These are phyloP conservation scores for Gobius niger DNA, from an alignment of 2,113 vertebrate genomes.

Conservation along the genomic window DNA sequence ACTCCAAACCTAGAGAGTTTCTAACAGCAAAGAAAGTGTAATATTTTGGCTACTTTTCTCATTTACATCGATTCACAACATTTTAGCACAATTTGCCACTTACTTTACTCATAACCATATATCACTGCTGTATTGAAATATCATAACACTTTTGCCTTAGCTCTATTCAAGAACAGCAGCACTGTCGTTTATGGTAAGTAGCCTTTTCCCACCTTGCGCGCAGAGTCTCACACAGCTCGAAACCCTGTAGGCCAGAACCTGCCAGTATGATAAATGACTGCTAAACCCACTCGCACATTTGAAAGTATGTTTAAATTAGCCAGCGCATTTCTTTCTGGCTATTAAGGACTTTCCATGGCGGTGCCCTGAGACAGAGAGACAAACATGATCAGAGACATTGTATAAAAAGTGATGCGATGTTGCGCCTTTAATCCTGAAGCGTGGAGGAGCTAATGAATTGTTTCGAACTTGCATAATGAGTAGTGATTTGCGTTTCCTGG, in stretches of 20 bases:
- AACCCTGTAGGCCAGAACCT: conserved; percentile 39
- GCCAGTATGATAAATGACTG: conserved; percentile 50
- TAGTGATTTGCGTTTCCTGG: conserved; percentile 59
- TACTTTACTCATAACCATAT: no score
- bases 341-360: conserved; percentile 16
- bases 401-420: conserved; percentile 30
- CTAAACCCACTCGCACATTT: conserved; percentile 46
- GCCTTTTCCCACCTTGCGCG: conserved; percentile 48
- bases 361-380: neutral
- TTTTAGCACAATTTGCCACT: neutral
- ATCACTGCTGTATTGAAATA: no score
- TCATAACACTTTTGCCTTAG: neutral
- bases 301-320: conserved; percentile 46
- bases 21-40: no score
- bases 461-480: conserved; percentile 59
- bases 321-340: conserved; percentile 19
- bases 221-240: conserved; percentile 39
- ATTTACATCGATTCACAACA: neutral
- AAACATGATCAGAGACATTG: conserved; percentile 36
- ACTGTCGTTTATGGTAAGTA: conserved; percentile 63
- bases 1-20: no score
- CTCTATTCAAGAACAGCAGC: neutral
- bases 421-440: conserved; percentile 39
- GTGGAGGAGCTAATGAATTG: conserved; percentile 54
- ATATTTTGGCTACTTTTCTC: no score